Evolutionary conservation across 1,140 invertebrate species (phyloP), one percentile per base, ranked within the genome.

Genomic region (Tribolium madens): DNA sequence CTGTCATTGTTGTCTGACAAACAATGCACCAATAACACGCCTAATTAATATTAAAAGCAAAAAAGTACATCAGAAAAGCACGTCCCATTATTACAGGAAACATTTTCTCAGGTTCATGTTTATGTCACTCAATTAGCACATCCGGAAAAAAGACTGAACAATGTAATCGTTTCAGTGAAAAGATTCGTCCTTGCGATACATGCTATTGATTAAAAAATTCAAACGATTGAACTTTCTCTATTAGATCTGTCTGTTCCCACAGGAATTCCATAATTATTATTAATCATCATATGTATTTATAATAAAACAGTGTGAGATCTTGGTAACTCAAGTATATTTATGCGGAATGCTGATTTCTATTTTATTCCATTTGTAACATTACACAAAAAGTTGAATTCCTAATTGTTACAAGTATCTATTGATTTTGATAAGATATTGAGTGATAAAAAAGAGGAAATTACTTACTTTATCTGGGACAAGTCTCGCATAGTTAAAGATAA

Each of bases 21-120:
- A 42, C 36, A 42, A 42, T 42, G 36, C 36, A 42, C 36, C 52
- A 57, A 33, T 64, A 64, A 13, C 12, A 64, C 57, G 12, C 57
- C 57, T 64, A 64, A 64, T 64, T 64, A 64, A 64, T 64, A 64
- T 64, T 64, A 64, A 64, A 64, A 64, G 10, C 31, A 64, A 64
- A 13, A 31, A 64, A 64, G 31, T 64, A 26, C 57, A 64, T 13
- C 31, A 33, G 10, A 64, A 57, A 57, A 57, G 52, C 18, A 57
- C 52, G 52, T 57, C 18, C 10, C 57, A n/a, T 64, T 33, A 33
- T 64, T 64, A 64, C 57, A 64, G 57, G 57, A 64, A 64, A 33
- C 26, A 64, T 64, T 64, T 26, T 64, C 57, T 31, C 57, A 64
- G 57, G 57, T 64, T 64, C 57, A 64, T 64, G 57, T 64, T 64